Evolutionary conservation across 1,140 invertebrate species (phyloP), one percentile per base, ranked within the genome.

Genomic region (Formica selysi): DNA sequence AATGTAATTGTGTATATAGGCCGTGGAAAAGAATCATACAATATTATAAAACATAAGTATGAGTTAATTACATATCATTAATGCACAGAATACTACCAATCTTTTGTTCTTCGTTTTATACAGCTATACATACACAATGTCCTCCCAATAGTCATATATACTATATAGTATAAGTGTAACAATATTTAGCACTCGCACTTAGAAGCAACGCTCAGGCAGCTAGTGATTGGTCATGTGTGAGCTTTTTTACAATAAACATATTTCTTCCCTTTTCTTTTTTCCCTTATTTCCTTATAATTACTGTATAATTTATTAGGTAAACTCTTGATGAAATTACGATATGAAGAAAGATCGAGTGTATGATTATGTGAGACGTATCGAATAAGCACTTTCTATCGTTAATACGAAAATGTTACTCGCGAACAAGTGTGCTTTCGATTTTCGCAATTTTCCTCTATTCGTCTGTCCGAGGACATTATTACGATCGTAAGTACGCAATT

Each of bases 201-300:
- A 90, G 86, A 94, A 94, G 91, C 91, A 92, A 92, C 88, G 90
- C 90, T 92, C 91, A 93, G 93, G 93, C 93, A 94, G 91, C 92
- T 93, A 94, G 93, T 93, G 92, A 93, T 95, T 95, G 93, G 93
- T 94, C 94, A 91, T 91, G 87, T 92, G 87, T 94, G 89, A 93
- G 90, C 91, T 91, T 91, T 91, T 93, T 91, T 90, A 88, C 85
- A 86, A 86, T 89, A 86, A 86, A 89, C 51, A 41, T 71, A 86
- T 86, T 62, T 71, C n/a, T 19, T 67, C 19, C 44, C 48, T 19
- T 48, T 73, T 74, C 13, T 57, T 59, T 57, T 36, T 44, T 83
- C 13, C 13, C 41, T 16, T 54, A 19, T 59, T 61, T 29, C 5
- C 44, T 59, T 74, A 79, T 71, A 62, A 65, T 87, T 41, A 64